Conservation (phyloP, 2,113 vertebrate genomes). For the Cygnus buccinator region DNA sequence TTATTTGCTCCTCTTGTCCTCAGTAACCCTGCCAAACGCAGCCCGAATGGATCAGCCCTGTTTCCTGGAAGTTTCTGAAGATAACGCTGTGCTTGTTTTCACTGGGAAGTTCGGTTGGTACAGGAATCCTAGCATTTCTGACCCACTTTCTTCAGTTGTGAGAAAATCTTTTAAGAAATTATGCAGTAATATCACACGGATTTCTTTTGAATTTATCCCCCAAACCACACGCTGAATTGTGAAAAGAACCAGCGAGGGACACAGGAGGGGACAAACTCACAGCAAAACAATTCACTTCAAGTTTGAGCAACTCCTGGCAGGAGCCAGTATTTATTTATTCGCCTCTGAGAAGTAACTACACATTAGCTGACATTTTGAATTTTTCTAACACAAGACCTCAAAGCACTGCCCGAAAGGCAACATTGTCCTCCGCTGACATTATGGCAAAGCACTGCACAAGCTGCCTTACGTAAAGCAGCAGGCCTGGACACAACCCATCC, state of each 20-base stretch:
- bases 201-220: neutral
- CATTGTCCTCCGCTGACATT: rapidly evolving
- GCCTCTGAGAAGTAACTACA: neutral
- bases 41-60: neutral
- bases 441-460: rapidly evolving
- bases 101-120: neutral
- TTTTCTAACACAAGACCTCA: neutral
- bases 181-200: too few relatives aligned
- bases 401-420: neutral
- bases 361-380: neutral
- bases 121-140: neutral
- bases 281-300: neutral
- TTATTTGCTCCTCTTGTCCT: neutral
- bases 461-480: neutral
- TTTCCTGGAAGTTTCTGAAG: neutral
- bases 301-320: neutral
- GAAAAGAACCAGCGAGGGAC: neutral
- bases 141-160: neutral
- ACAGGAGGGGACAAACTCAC: neutral
- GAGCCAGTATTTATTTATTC: neutral
- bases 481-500: neutral
- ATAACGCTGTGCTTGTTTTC: neutral
- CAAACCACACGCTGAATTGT: neutral
- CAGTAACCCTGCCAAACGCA: neutral
- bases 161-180: neutral